phyloP scores from a whole-genome alignment of 2,113 vertebrate genomes.

The Hiodon tergisus region DNA sequence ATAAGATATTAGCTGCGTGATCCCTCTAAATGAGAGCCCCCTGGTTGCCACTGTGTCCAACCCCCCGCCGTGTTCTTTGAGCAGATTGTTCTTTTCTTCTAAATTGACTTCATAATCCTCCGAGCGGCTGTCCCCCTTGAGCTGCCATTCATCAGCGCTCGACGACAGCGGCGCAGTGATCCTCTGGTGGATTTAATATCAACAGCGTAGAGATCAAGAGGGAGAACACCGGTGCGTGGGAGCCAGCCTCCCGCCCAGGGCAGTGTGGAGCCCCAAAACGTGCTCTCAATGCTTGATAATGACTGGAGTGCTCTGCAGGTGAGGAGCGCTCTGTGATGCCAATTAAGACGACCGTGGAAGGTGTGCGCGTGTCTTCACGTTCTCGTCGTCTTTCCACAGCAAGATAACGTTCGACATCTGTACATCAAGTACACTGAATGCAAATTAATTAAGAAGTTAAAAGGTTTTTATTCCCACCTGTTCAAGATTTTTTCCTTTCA shows the following conservation, averaged over 20 bases:
- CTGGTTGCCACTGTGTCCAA: conserved; percentile 32
- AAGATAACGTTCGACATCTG: background rate
- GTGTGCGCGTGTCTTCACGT: background rate
- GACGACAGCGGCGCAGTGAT: conserved; percentile 24
- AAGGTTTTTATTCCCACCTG: too few relatives aligned
- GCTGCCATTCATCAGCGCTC: conserved; percentile 28
- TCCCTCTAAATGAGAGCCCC: conserved; percentile 37
- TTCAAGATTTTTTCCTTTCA: too few relatives aligned
- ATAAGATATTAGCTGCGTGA: conserved; percentile 34
- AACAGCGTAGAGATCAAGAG: conserved; percentile 29
- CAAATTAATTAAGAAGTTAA: too few relatives aligned
- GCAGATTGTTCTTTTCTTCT: conserved; percentile 48
- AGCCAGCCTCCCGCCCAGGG: background rate
- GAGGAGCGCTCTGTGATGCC: background rate
- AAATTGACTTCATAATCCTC: conserved; percentile 54
- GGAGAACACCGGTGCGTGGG: background rate
- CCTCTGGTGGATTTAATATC: conserved; percentile 47
- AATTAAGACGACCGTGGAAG: background rate
- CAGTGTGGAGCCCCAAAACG: background rate
- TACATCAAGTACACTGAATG: background rate
- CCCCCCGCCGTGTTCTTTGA: conserved; percentile 44
- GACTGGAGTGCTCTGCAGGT: background rate
- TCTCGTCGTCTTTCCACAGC: background rate
- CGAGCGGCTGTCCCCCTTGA: conserved; percentile 36
- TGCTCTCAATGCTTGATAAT: background rate